Base-by-base conservation (phyloP, 2,113 vertebrate genomes). In the Illadopsis cleaveri region DNA sequence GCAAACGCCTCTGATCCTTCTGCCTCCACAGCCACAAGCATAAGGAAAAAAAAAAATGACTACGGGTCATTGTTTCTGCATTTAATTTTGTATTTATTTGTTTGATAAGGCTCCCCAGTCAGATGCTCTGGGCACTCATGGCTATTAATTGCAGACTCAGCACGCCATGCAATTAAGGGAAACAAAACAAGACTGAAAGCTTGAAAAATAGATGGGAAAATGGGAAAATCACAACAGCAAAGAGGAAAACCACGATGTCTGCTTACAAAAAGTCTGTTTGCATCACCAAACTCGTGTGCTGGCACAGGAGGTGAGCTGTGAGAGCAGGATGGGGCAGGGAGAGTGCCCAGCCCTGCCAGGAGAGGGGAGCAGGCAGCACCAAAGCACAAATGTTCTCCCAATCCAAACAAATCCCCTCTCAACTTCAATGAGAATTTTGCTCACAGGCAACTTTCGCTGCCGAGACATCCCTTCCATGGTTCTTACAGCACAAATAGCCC, bases 401-500 rank as follows among this genome's bases (percentile, higher is more conserved):
- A 54, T 31, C 69, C 28, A 72, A 90, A 83, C 70, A 69, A 69
- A 77, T 76, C 69, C 0, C 0, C 71, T 82, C 30, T 69, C 60
- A 27, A 7, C 83, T 69, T 89, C 68, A 61, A 81, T 1, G 12
- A 68, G 66, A 64, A 86, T 94, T 84, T 92, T 70, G 69, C 88
- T 97, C 78, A 17, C 53, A 53, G 93, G 82, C 93, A 89, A 93
- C 82, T 89, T 93, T 64, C 3, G 45, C 82, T 87, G 87, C 70
- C 77, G 17, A 94, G 94, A 60, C 40, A 28, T 80, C 72, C 76
- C 90, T 85, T 51, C 58, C 82, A 35, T 7, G 33, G 91, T 84
- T 83, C 91, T 94, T 70, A 10, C 66, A 79, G 93, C 87, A 85
- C 37, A 94, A 92, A 94, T 60, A 89, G 78, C 83, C 76, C 53